These are phyloP conservation scores for Parauchenoglanis ngamensis DNA, from an alignment of 2,797 vertebrate genomes.

Conservation along the genomic window DNA sequence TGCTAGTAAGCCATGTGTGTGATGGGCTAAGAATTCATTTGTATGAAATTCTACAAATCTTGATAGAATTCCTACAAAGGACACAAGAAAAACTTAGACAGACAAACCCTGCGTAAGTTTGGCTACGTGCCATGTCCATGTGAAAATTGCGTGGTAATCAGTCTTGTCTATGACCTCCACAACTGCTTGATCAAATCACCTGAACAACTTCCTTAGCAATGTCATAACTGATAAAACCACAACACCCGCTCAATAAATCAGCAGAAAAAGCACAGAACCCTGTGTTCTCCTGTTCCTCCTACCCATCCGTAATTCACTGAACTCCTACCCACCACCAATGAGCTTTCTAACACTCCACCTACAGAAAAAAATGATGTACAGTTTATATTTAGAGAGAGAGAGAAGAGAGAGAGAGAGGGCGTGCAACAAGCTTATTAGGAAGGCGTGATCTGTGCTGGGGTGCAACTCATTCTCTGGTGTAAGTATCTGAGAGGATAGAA, in stretches of 20 bases:
- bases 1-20: background rate
- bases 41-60: background rate
- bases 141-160: conserved; percentile 5
- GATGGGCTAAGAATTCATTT: background rate
- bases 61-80: background rate
- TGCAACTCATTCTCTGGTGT: background rate
- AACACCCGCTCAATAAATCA: background rate
- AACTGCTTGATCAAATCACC: conserved; percentile 18
- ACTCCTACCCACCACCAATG: conserved; percentile 15
- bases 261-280: background rate
- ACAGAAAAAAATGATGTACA: conserved; percentile 23
- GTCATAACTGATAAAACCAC: conserved; percentile 4
- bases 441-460: background rate
- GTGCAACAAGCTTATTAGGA: conserved; percentile 14
- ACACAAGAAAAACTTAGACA: background rate
- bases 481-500: conserved; percentile 7
- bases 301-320: conserved; percentile 11
- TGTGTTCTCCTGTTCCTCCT: background rate
- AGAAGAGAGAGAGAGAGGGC: conserved; percentile 9
- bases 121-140: conserved; percentile 46
- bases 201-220: conserved; percentile 2
- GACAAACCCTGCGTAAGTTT: conserved; percentile 17
- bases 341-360: conserved; percentile 27
- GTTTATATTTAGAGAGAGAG: conserved; percentile 17
- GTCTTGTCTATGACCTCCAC: background rate